A percentile compares a stretch with the other conserved stretches of the same genome.
These are phyloP conservation scores for Chymomyza amoena DNA, from an alignment of 2,888 invertebrate genomes.

Conservation along the genomic window DNA sequence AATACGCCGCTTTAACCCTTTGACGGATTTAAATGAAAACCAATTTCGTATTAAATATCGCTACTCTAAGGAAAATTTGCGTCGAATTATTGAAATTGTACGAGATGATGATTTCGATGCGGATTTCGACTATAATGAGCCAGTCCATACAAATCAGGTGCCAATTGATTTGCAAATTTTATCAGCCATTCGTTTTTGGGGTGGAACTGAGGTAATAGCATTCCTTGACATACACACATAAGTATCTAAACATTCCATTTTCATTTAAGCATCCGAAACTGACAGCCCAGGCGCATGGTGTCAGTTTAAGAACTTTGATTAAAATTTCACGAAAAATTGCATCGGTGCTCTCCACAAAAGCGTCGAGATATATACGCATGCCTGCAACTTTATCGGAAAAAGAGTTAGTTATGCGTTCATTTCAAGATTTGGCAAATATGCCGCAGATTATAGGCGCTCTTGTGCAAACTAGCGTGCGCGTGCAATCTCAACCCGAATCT, in stretches of 20 bases:
- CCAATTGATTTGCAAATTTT: conserved; percentile 71
- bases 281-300: conserved; percentile 63
- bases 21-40: conserved; percentile 61
- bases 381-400: conserved; percentile 73
- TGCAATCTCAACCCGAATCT: conserved; percentile 24
- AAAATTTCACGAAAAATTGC: conserved; percentile 71
- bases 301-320: conserved; percentile 58
- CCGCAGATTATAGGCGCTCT: conserved; percentile 73
- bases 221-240: neutral
- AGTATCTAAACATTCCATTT: neutral
- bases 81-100: conserved; percentile 67
- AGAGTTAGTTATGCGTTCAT: conserved; percentile 67
- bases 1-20: conserved; percentile 56
- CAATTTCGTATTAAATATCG: conserved; percentile 67
- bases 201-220: conserved; percentile 61
- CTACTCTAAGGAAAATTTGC: conserved; percentile 69
- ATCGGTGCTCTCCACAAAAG: conserved; percentile 65
- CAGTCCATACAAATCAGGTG: conserved; percentile 61
- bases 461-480: conserved; percentile 52
- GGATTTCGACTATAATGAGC: conserved; percentile 48
- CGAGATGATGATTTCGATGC: conserved; percentile 67
- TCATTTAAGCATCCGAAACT: conserved; percentile 59
- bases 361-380: conserved; percentile 73
- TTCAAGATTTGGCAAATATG: conserved; percentile 67
- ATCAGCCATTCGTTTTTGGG: conserved; percentile 67